These are phyloP conservation scores for Chaetogeoica ovagalla DNA, from an alignment of 2,888 invertebrate genomes.

Conservation along the genomic window DNA sequence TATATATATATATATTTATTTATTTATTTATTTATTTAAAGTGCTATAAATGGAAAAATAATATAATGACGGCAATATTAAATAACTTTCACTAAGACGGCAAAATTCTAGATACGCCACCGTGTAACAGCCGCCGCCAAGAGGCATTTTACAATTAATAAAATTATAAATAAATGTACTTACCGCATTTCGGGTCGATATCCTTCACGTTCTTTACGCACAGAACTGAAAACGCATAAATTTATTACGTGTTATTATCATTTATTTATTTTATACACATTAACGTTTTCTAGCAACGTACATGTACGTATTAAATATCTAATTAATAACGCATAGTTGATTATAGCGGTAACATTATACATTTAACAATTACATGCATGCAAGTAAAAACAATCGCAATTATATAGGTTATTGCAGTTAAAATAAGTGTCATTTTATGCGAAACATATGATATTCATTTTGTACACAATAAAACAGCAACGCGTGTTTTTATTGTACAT, in stretches of 20 bases:
- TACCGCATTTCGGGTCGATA: constrained; percentile 10
- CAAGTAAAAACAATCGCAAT: background rate
- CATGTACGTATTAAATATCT: too few relatives aligned
- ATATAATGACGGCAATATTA: too few relatives aligned
- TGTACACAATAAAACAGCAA: background rate
- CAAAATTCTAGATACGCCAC: too few relatives aligned
- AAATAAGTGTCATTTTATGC: background rate
- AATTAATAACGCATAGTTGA: background rate
- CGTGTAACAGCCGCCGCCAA: background rate
- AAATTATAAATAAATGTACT: background rate
- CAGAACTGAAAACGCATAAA: constrained; percentile 26
- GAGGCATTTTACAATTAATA: background rate
- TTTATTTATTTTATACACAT: too few relatives aligned
- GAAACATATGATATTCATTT: background rate
- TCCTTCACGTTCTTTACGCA: background rate
- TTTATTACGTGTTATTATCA: background rate
- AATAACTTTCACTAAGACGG: too few relatives aligned
- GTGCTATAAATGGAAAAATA: too few relatives aligned
- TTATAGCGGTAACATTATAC: background rate
- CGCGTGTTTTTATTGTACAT: background rate
- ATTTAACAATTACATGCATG: too few relatives aligned
- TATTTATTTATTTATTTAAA: too few relatives aligned
- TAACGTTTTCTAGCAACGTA: too few relatives aligned
- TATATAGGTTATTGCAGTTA: background rate
- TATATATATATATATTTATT: too few relatives aligned